Base-by-base conservation (phyloP, 2,113 vertebrate species). In the Eurystomus gularis region DNA sequence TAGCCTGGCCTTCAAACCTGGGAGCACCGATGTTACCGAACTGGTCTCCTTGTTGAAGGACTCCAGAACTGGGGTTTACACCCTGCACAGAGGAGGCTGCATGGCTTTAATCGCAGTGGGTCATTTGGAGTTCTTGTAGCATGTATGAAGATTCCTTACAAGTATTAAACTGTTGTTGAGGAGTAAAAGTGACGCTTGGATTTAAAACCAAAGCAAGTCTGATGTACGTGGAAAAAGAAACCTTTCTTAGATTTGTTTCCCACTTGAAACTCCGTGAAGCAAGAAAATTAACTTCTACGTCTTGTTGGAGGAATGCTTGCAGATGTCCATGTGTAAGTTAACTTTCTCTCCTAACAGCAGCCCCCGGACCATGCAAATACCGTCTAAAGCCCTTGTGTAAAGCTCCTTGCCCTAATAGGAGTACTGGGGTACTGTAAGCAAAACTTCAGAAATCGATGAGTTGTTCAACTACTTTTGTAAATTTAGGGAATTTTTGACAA, bases 311-410 rank as follows among this genome's bases (percentile, higher is more conserved):
- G 33, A 5, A 37, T 57, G 4, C 18, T 19, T 58, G 29, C 15
- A 58, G 73, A 23, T 3, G 35, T 61, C 2, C 0, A 17, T 29
- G 31, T 66, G 10, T 13, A 18, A 55, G 44, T 57, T 49, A 7
- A 66, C 26, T 60, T 82, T 61, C 46, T 20, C 26, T 58, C 39
- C 49, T 46, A 33, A 33, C 42, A 85, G 66, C 76, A 81, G 70
- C 44, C 39, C 14, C 3, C 7, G 39, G 7, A 9, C 77, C 51
- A 1, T 33, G 58, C 58, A 76, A 24, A 29, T 61, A 14, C 42
- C 25, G 10, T 1, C 25, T 28, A 2, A 64, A 76, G n/a, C 29
- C 62, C 25, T 81, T 0, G 0, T 16, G 44, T 29, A 35, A 73
- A 62, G 42, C 69, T 71, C 29, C 4, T 55, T 37, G 62, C 40